Percentiles rank a stretch among this genome's conserved stretches.
These are phyloP conservation scores for Nephrotoma appendiculata DNA, from an alignment of 2,888 invertebrate species.

Conservation along the genomic window DNA sequence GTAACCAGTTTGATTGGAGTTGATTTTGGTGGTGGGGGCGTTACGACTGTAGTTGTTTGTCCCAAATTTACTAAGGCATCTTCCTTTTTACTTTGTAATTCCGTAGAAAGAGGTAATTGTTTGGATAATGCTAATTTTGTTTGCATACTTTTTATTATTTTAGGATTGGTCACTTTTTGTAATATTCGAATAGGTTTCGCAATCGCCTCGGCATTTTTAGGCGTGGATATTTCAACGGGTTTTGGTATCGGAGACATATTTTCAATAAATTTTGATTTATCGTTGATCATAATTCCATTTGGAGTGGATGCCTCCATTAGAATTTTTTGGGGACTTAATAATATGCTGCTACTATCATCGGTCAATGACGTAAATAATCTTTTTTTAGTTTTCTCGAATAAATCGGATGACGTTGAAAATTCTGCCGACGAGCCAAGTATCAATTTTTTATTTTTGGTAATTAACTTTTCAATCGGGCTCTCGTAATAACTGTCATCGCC, in stretches of 20 bases:
- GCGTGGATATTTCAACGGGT: neutral
- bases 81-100: neutral
- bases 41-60: neutral
- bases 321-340: neutral
- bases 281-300: neutral
- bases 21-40: neutral
- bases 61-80: neutral
- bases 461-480: conserved; percentile 28
- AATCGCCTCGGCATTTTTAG: neutral
- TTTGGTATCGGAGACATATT: neutral
- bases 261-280: neutral
- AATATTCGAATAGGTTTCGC: neutral
- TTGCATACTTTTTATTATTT: neutral
- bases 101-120: neutral
- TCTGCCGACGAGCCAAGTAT: neutral
- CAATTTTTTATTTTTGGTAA: conserved; percentile 23
- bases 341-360: neutral
- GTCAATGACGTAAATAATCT: neutral
- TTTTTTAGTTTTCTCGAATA: neutral
- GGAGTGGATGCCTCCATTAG: neutral
- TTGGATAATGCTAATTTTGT: neutral
- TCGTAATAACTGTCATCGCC: conserved; percentile 9
- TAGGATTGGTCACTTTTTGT: neutral
- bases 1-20: neutral
- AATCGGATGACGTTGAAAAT: neutral